Conservation (phyloP, 30 jellyfish, hydroid and myxozoan species). For the Hydra vulgaris region DNA sequence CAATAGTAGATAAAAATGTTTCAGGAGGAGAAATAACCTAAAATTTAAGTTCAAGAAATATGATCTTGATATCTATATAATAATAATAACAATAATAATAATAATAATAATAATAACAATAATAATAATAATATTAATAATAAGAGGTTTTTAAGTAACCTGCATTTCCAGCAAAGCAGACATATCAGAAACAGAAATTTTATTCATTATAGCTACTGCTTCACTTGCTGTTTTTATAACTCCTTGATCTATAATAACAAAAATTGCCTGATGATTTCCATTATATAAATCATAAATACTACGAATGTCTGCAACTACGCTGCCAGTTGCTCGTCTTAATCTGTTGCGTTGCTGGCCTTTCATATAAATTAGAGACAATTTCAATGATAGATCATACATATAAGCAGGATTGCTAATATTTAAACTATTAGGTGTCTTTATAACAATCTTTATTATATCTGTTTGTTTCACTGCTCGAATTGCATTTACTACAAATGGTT, state of each 20-base stretch:
- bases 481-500: conserved; percentile 43
- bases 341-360: conserved; percentile 25
- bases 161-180: conserved; percentile 1
- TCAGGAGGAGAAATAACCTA: conserved; percentile 62
- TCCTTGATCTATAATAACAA: conserved; percentile 54
- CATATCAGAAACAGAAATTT: conserved; percentile 42
- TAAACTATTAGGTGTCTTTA: conserved; percentile 28
- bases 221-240: conserved; percentile 28
- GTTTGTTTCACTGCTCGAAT: neutral
- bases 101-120: neutral
- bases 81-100: no score
- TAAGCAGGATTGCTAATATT: conserved; percentile 23
- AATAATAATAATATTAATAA: neutral
- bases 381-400: conserved; percentile 22
- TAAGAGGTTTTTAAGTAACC: neutral
- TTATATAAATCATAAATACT: conserved; percentile 3
- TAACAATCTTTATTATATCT: conserved; percentile 39
- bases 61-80: no score
- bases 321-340: conserved; percentile 64
- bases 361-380: conserved; percentile 36
- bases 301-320: conserved; percentile 59
- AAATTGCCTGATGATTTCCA: conserved; percentile 36
- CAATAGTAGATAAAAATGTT: conserved; percentile 33
- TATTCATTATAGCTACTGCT: conserved; percentile 46
- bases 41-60: neutral